Base-by-base conservation (phyloP, 1,140 invertebrate species). In the Pantala flavescens region DNA sequence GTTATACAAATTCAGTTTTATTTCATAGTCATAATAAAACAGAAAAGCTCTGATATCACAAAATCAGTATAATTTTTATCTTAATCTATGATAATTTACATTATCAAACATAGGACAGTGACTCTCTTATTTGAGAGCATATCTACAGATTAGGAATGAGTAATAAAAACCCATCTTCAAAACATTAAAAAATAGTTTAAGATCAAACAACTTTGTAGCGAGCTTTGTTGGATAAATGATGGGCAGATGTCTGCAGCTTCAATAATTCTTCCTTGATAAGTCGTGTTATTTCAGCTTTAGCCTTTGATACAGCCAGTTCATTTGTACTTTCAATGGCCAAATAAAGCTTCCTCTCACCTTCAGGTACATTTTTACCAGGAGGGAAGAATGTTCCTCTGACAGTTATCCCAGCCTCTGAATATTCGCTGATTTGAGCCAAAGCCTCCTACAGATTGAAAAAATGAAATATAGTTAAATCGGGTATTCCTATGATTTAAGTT, bases 301-400 rank as follows among this genome's bases (percentile, higher is more conserved):
- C 98, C 84, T 98, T 98, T 71, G 95, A 93, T 0, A 99, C 95
- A 12, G 97, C 94, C 72, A 98, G 86, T 83, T 99, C 97, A 79
- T 93, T 97, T 0, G 96, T 97, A 75, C 96, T 98, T 82, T 99
- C 98, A 80, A 99, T 98, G n/a, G 97, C 96, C 63, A 99, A 85
- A 82, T 98, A 99, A 0, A 99, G 85, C 82, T 98, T 99, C 16
- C 97, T 85, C 78, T 99, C 98, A 14, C 96, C 97, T 78, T 98
- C 97, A 0, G 95, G 94, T 7, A 82, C 76, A 76, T 83, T 83
- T 82, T 97, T 97, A n/a, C 94, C 94, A 12, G 92, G 86, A 0
- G 90, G 92, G 72, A 96, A 95, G 81, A 96, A 99, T 0, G 97
- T 98, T n/a, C 98, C 98, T 43, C 98, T 87, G 0, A 99, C 98